Percentiles rank a stretch among this genome's conserved stretches.
These are phyloP conservation scores for Clusia tigrina DNA, from an alignment of 2,888 invertebrate species.

Conservation along the genomic window DNA sequence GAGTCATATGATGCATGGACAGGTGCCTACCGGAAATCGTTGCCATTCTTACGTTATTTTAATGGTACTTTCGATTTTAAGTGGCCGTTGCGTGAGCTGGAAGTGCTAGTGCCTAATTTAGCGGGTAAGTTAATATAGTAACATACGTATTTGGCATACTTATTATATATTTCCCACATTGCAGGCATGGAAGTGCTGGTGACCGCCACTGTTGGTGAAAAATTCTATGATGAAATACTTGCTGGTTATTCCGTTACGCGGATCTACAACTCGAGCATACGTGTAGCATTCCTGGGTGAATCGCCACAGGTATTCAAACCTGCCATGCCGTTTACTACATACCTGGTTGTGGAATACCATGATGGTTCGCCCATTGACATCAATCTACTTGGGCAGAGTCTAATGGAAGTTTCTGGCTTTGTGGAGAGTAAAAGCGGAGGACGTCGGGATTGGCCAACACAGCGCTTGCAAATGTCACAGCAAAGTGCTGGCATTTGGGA, in stretches of 20 bases:
- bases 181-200: conserved; percentile 82
- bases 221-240: conserved; percentile 81
- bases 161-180: background rate
- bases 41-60: conserved; percentile 82
- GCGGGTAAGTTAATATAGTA: conserved; percentile 57
- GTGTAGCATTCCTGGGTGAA: conserved; percentile 86
- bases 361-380: conserved; percentile 83
- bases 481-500: conserved; percentile 83
- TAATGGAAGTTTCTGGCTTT: conserved; percentile 73
- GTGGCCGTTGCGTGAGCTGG: conserved; percentile 80
- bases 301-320: conserved; percentile 95
- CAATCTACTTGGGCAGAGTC: conserved; percentile 71
- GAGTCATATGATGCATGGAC: conserved; percentile 57
- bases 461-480: conserved; percentile 71
- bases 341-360: conserved; percentile 89
- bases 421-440: conserved; percentile 72
- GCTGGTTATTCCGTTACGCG: conserved; percentile 88
- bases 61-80: conserved; percentile 87
- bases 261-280: conserved; percentile 86
- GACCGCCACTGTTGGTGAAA: conserved; percentile 87
- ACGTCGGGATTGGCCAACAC: conserved; percentile 71
- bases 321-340: conserved; percentile 87
- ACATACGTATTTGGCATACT: background rate
- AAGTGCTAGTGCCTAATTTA: conserved; percentile 68
- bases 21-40: conserved; percentile 66